These are phyloP conservation scores for Pyrocephalus nanus DNA, from an alignment of 2,797 vertebrate species.

Conservation along the genomic window DNA sequence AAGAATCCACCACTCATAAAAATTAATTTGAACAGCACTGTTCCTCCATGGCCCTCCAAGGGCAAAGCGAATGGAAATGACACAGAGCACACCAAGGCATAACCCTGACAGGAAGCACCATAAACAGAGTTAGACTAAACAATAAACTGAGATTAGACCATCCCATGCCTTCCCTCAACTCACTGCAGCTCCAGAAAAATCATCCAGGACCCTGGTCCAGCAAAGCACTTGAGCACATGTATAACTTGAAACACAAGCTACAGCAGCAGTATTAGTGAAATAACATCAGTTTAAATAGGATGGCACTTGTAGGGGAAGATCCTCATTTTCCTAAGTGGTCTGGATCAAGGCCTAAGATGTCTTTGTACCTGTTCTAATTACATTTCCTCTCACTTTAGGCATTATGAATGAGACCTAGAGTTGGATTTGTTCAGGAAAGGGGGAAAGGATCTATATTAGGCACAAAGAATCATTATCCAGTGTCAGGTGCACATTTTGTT, in stretches of 20 bases:
- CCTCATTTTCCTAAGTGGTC: background rate
- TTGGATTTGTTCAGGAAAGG: background rate
- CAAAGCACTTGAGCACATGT: background rate
- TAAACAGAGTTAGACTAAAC: background rate
- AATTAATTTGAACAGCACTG: background rate
- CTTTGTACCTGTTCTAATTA: background rate
- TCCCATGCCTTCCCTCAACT: background rate
- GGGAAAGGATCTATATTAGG: background rate
- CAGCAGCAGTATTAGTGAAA: background rate
- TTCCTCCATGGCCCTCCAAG: background rate
- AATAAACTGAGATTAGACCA: background rate
- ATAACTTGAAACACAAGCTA: background rate
- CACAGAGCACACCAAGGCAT: background rate
- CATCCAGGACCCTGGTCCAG: background rate
- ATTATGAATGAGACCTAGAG: background rate
- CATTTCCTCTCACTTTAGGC: background rate
- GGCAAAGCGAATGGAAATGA: background rate
- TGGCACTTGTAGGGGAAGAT: background rate
- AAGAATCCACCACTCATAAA: background rate
- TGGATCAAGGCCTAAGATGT: background rate
- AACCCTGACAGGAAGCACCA: background rate
- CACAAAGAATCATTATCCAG: background rate
- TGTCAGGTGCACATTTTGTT: background rate
- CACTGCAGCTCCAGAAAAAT: background rate
- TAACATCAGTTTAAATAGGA: background rate